These are phyloP conservation scores for Margarornis squamiger DNA, from an alignment of 2,797 vertebrate species.

Conservation along the genomic window DNA sequence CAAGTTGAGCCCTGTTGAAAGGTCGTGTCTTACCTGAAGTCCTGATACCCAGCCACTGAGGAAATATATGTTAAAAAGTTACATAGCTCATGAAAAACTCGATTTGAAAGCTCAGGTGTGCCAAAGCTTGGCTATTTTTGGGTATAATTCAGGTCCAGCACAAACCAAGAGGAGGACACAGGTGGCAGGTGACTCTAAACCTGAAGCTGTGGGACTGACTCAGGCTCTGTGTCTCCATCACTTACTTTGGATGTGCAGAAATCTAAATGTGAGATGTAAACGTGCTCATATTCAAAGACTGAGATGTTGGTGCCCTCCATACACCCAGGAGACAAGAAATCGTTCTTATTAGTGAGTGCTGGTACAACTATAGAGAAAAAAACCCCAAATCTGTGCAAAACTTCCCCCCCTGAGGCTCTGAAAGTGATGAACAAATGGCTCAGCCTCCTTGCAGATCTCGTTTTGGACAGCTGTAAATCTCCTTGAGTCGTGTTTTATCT, in stretches of 20 bases:
- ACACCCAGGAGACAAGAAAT: background rate
- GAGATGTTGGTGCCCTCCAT: background rate
- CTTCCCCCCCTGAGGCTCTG: background rate
- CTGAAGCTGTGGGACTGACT: background rate
- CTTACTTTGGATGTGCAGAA: background rate
- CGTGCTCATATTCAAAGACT: background rate
- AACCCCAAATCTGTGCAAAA: background rate
- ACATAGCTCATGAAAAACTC: background rate
- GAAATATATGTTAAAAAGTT: background rate
- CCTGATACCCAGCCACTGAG: background rate
- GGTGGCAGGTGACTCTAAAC: background rate
- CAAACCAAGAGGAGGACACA: background rate
- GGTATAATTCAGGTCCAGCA: background rate
- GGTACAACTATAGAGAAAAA: background rate
- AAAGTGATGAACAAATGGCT: conserved; percentile 20
- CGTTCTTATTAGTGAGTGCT: background rate
- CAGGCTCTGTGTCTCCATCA: background rate
- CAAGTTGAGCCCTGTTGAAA: fast-evolving
- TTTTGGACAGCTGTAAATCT: background rate
- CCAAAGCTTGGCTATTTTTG: background rate
- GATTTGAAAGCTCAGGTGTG: background rate
- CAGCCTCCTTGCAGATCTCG: background rate
- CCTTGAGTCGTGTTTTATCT: background rate
- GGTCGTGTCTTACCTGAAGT: background rate
- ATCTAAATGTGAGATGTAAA: background rate